phyloP scores from a whole-genome alignment of 2,888 invertebrate species.

The Anarsia innoxiella region DNA sequence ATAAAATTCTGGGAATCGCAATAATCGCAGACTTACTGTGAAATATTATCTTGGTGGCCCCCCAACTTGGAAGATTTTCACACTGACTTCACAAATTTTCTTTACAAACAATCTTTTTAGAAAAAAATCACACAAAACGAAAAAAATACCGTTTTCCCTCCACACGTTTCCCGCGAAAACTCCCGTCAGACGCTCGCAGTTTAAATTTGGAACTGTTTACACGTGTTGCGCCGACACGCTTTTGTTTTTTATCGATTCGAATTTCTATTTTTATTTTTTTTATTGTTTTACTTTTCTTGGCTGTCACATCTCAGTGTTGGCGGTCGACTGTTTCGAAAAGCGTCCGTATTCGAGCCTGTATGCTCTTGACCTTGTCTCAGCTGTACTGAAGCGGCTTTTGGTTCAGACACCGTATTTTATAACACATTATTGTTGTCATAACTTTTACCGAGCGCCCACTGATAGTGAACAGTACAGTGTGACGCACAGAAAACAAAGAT shows the following conservation, averaged over 20 bases:
- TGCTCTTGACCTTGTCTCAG: constrained; percentile 69
- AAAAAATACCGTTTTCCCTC: neutral
- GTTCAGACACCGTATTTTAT: constrained; percentile 61
- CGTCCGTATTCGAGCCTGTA: constrained; percentile 29
- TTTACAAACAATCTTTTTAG: neutral
- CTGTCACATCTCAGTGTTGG: constrained; percentile 45
- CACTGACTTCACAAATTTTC: constrained; percentile 4
- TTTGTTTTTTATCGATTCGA: constrained; percentile 6
- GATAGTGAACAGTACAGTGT: constrained; percentile 13
- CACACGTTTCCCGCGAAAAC: constrained; percentile 31
- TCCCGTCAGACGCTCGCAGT: constrained; percentile 28
- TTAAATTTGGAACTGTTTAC: constrained; percentile 51
- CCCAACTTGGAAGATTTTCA: constrained; percentile 24
- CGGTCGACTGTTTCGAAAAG: constrained; percentile 58
- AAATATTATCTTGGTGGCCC: constrained; percentile 20
- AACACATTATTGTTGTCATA: constrained; percentile 67
- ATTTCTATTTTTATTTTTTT: constrained; percentile 15
- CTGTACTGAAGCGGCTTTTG: constrained; percentile 63
- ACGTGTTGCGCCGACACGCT: constrained; percentile 20
- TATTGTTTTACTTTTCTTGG: constrained; percentile 25
- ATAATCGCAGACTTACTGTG: constrained; percentile 41
- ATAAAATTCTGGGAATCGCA: too few relatives aligned
- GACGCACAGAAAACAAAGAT: neutral
- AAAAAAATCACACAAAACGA: constrained; percentile 4
- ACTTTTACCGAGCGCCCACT: constrained; percentile 49